Conservation (phyloP, 2,888 invertebrate genomes). For the Aphidoletes aphidimyza region DNA sequence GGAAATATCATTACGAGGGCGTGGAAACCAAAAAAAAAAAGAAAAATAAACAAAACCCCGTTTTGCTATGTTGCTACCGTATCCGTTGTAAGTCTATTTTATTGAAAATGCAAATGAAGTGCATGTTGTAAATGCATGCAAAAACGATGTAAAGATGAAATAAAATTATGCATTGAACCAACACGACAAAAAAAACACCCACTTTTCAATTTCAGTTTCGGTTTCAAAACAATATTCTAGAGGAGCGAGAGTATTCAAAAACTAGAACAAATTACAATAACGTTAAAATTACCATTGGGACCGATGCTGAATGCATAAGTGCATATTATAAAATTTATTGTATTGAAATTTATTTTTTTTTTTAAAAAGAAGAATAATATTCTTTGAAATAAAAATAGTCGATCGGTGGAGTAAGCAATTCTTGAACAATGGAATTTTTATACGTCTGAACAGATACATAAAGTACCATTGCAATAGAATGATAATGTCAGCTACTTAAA, state of each 20-base stretch:
- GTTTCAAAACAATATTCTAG: no score
- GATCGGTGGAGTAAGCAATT: not conserved
- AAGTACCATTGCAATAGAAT: not conserved
- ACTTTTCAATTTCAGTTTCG: not conserved
- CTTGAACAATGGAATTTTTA: not conserved
- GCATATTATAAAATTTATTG: not conserved
- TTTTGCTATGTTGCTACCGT: not conserved
- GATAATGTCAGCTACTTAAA: not conserved
- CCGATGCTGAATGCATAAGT: constrained; percentile 11
- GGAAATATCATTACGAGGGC: not conserved
- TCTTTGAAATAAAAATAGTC: not conserved
- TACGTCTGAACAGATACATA: not conserved
- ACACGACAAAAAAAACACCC: no score
- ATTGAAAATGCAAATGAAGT: not conserved
- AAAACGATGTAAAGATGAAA: not conserved
- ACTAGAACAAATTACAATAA: constrained; percentile 24
- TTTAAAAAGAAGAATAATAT: not conserved
- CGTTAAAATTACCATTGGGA: constrained; percentile 24
- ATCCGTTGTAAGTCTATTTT: not conserved
- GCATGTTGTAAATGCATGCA: not conserved
- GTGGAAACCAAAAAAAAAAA: not conserved
- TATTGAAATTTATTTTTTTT: not conserved
- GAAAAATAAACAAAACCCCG: not conserved
- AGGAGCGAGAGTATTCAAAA: no score
- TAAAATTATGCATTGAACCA: not conserved